Evolutionary conservation across 2,888 invertebrate genomes (phyloP).

Genomic region (Archaeoteleia sp.): DNA sequence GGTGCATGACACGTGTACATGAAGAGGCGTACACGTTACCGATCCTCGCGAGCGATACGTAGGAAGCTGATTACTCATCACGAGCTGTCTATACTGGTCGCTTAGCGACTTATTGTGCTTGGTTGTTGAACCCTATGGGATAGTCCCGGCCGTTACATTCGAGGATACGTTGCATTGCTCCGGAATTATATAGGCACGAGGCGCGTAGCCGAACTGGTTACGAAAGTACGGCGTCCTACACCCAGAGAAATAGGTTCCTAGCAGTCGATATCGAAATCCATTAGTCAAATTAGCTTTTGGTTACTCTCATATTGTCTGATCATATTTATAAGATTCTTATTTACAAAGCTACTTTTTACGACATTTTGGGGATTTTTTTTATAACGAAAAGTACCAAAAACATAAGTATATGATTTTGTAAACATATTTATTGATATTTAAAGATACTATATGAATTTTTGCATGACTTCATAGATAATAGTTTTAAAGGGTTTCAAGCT

Average conservation of each 20-base stretch:
- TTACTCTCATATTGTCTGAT: no score
- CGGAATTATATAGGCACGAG: constrained; percentile 36
- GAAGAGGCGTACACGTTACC: constrained; percentile 37
- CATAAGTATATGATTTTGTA: no score
- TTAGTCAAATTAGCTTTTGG: constrained; percentile 23
- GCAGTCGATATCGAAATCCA: constrained; percentile 25
- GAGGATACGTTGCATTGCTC: constrained; percentile 4
- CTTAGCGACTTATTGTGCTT: constrained; percentile 66
- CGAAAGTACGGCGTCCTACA: constrained; percentile 25
- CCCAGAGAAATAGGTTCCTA: constrained; percentile 14
- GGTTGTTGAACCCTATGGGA: constrained; percentile 69
- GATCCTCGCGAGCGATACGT: constrained; percentile 48
- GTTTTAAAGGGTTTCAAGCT: no score
- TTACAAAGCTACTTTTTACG: no score
- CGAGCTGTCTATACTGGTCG: constrained; percentile 46
- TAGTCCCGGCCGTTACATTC: constrained; percentile 37
- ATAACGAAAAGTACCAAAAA: no score
- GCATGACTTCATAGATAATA: no score
- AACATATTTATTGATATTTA: no score
- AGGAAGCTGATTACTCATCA: constrained; percentile 62
- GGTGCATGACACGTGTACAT: constrained; percentile 36
- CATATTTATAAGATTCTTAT: no score
- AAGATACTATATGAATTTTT: no score
- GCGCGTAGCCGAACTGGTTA: constrained; percentile 31
- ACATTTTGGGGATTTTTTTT: no score